phyloP scores from a whole-genome alignment of 2,888 invertebrate genomes.

The Omphaloscelis lunosa region DNA sequence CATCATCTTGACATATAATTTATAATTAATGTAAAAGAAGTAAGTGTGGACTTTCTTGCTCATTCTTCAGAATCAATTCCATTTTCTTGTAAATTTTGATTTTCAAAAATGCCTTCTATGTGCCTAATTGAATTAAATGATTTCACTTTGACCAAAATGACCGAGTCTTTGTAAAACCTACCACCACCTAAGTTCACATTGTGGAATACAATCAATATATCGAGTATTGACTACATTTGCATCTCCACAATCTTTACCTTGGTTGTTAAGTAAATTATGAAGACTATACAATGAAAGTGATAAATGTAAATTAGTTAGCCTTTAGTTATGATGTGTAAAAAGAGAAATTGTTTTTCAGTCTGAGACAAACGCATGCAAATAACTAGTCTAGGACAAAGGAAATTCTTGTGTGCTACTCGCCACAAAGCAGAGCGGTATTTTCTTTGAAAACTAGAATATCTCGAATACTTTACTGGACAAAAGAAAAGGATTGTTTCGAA shows the following conservation, averaged over 20 bases:
- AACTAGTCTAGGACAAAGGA: slow-evolving; percentile 46
- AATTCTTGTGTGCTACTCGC: slow-evolving; percentile 26
- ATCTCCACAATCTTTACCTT: neutral
- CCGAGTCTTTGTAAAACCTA: neutral
- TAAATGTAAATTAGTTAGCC: slow-evolving; percentile 18
- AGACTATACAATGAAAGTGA: neutral
- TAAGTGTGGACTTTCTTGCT: too few relatives aligned
- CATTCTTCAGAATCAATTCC: too few relatives aligned
- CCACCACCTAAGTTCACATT: neutral
- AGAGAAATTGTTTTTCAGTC: slow-evolving; percentile 27
- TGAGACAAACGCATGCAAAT: slow-evolving; percentile 42
- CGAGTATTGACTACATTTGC: neutral
- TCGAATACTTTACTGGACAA: slow-evolving; percentile 18
- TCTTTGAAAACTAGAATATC: neutral
- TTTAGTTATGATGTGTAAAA: slow-evolving; percentile 22
- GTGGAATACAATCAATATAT: neutral
- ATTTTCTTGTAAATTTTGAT: too few relatives aligned
- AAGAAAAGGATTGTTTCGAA: slow-evolving; percentile 15
- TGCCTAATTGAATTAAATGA: neutral
- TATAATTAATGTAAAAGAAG: too few relatives aligned
- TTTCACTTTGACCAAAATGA: neutral
- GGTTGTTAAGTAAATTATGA: neutral
- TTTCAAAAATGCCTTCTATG: too few relatives aligned
- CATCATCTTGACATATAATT: too few relatives aligned
- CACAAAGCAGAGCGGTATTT: slow-evolving; percentile 11